Evolutionary conservation across 2,797 vertebrate genomes (phyloP).

Genomic region (Thunnus albacares): DNA sequence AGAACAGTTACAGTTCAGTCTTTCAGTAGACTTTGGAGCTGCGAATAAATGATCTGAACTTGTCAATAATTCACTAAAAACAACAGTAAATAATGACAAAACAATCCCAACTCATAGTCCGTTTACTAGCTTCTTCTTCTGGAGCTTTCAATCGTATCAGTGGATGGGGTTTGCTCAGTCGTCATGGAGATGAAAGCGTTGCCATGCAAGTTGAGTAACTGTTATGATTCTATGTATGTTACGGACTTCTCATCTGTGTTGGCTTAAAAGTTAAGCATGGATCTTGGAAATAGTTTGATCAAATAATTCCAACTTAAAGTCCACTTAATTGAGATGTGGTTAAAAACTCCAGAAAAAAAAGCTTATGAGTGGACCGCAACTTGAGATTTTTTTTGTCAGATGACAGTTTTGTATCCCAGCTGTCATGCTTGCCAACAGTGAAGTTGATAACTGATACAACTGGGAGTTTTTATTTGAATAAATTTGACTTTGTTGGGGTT

Average conservation of each 20-base stretch:
- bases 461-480: no score
- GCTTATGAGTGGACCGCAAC: neutral
- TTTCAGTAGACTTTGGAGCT: slow-evolving; percentile 20
- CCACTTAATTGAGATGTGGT: neutral
- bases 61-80: slow-evolving; percentile 1
- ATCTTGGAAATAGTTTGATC: neutral
- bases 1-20: slow-evolving; percentile 22
- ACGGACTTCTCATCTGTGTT: no score
- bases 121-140: neutral
- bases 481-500: no score
- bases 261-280: neutral
- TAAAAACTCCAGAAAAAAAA: slow-evolving; percentile 10
- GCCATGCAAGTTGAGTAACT: slow-evolving; percentile 10
- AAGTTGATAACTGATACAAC: neutral
- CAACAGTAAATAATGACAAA: slow-evolving; percentile 10
- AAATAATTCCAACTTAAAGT: slow-evolving; percentile 5
- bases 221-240: slow-evolving; percentile 26
- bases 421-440: no score
- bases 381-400: neutral
- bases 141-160: neutral
- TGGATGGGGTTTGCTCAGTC: slow-evolving; percentile 23
- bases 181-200: slow-evolving; percentile 22
- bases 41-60: neutral
- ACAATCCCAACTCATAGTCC: neutral
- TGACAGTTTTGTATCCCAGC: no score